Base-by-base conservation (phyloP, 2,888 invertebrate species). In the Acrobasis consociella region DNA sequence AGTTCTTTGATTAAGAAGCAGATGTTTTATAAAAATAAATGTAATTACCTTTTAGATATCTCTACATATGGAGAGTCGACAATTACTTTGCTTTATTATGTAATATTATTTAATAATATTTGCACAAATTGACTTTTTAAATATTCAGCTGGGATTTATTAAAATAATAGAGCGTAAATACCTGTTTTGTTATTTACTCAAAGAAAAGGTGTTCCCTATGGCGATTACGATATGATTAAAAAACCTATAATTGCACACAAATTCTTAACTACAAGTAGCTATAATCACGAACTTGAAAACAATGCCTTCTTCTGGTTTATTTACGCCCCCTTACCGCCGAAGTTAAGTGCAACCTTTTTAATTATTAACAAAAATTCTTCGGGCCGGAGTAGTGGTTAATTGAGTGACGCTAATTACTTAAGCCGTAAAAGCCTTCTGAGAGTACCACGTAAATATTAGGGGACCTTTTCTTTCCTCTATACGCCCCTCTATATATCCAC, bases 401-500 rank as follows among this genome's bases (percentile, higher is more conserved):
- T 92, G 92, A 90, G 88, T 91, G 91, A 91, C 86, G 86, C 87
- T 91, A 91, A 92, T 91, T 91, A 82, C 85, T 81, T 86, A 84
- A 89, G 85, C 87, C 87, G 82, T 87, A 87, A 89, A 86, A 89
- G 89, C 87, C 87, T 87, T 80, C 80, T 69, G 80, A 79, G 83
- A 83, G 85, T 72, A 72, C 76, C 75, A 75, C 78, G 78, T 85
- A 84, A 83, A 86, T 86, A 85, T 77, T 77, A 74, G 79, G 81
- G 72, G 80, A 79, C 84, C 83, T 85, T 79, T 82, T 80, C 83
- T 85, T 84, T 81, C 79, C 78, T 82, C 82, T 85, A 82, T 82
- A 74, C 80, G 77, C 76, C 73, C 69, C 70, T 73, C 72, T 70
- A 75, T 80, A 82, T 81, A 73, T 73, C 75, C 68, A 68, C 64